Evolutionary conservation across 1,140 invertebrate species (phyloP).

Genomic region (Zaprionus inermis): DNA sequence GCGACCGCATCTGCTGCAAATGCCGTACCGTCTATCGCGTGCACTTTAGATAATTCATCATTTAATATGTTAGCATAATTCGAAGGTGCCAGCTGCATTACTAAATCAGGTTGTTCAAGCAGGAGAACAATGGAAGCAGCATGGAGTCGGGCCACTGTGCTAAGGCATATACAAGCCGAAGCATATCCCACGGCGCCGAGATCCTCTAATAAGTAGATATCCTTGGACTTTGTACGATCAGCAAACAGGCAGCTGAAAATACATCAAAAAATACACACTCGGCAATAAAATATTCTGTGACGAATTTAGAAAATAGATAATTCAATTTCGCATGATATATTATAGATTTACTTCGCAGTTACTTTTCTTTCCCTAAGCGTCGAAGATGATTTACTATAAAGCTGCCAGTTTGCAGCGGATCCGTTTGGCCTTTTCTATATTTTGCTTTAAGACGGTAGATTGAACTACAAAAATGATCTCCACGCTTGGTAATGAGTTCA

Average conservation of each 20-base stretch:
- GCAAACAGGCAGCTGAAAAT: conserved; percentile 45
- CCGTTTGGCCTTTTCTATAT: conserved; percentile 40
- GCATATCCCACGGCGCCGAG: conserved; percentile 47
- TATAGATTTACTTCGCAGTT: conserved; percentile 60
- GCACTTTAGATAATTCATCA: conserved; percentile 6
- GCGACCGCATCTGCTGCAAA: conserved; percentile 61
- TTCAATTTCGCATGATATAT: no score
- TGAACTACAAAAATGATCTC: conserved; percentile 70
- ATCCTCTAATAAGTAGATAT: conserved; percentile 71
- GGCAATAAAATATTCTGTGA: no score
- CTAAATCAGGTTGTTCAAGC: conserved; percentile 37
- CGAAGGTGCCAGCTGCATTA: conserved; percentile 38
- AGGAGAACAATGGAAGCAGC: conserved; percentile 63
- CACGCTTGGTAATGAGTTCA: conserved; percentile 41
- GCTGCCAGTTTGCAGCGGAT: conserved; percentile 30
- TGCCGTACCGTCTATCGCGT: conserved; percentile 60
- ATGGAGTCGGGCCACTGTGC: conserved; percentile 71
- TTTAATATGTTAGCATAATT: conserved; percentile 38
- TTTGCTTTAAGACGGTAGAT: conserved; percentile 59
- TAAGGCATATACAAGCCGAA: conserved; percentile 43
- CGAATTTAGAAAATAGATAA: no score
- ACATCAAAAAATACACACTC: no score
- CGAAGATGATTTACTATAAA: conserved; percentile 43
- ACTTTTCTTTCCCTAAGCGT: conserved; percentile 43
- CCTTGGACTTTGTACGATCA: conserved; percentile 36